Percentiles rank a stretch among this genome's conserved stretches.
phyloP scores from a whole-genome alignment of 2,888 invertebrate genomes.

The Matsumyia berberina region DNA sequence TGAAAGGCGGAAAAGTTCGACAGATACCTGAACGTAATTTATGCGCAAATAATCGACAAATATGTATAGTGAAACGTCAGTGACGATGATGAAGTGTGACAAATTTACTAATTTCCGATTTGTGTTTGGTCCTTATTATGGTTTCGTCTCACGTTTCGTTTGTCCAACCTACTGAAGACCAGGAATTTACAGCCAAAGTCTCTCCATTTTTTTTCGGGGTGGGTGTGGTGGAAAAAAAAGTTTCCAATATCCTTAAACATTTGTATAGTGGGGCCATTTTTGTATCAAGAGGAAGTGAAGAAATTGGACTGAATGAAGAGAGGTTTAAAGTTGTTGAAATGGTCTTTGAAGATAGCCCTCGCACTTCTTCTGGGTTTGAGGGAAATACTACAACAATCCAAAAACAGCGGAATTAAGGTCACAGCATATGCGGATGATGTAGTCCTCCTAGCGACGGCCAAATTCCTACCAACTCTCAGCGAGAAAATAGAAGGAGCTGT shows the following conservation, averaged over 20 bases:
- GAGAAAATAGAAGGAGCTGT: no score
- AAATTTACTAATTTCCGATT: slow-evolving; percentile 73
- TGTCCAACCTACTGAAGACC: slow-evolving; percentile 34
- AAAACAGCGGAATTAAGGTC: no score
- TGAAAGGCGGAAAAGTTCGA: slow-evolving; percentile 9
- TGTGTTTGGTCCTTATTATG: slow-evolving; percentile 44
- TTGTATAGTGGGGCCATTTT: neutral
- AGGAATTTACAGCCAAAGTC: slow-evolving; percentile 46
- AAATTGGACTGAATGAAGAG: no score
- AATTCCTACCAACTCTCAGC: no score
- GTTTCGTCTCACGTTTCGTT: slow-evolving; percentile 66
- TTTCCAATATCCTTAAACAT: slow-evolving; percentile 19
- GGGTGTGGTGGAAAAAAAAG: slow-evolving; percentile 7
- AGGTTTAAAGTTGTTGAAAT: no score
- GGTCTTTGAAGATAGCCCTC: no score
- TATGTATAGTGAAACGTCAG: slow-evolving; percentile 53
- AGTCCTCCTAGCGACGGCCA: no score
- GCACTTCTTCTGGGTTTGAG: no score
- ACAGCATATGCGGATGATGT: no score
- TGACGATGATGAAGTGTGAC: slow-evolving; percentile 71
- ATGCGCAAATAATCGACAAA: slow-evolving; percentile 60
- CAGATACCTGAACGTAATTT: slow-evolving; percentile 53
- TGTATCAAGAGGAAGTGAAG: no score
- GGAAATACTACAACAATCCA: no score
- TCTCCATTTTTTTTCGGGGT: neutral